Base-by-base conservation (phyloP, 2,888 invertebrate genomes). In the Epirrhoe alternata region DNA sequence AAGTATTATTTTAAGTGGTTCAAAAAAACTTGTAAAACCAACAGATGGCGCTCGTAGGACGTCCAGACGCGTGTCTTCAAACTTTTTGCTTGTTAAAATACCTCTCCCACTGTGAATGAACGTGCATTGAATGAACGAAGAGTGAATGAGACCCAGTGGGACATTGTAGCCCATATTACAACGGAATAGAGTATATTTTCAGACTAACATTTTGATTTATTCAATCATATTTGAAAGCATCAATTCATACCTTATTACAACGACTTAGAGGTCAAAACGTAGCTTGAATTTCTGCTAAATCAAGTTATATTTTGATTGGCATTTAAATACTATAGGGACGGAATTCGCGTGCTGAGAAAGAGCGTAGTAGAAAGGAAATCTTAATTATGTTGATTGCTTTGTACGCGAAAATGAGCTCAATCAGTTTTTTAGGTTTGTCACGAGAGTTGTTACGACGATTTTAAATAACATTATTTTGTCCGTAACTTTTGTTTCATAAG, bases 81-180 rank as follows among this genome's bases (percentile, higher is more conserved):
- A 82, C 74, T 86, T 86, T 86, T 86, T 86, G 86, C 86, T 86
- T 86, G 86, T 86, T 86, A 86, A 86, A 86, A 86, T 86, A 84
- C 83, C 78, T 79, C 66, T 76, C 79, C 74, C 72, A 77, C 79
- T 75, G 78, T 80, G 82, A 81, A 81, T 81, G 81, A 78, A 80
- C 78, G 81, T 77, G 79, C 64, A 70, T 64, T 74, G 82, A 79
- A 78, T 80, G 81, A 78, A 71, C 72, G 82, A 80, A 76, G 70
- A 56, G 68, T 77, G 75, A 78, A 76, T 77, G 77, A 76, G 67
- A 72, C 73, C 59, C 75, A 65, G 69, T 70, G 73, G 73, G 74
- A 45, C 12, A 10, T 4, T 10, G 2, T 12, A 12, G 4, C 38
- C 12, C 64, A 31, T 64, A 42, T 42, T 17, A 50, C 59, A 42